A percentile compares a stretch with the other conserved stretches of the same genome.
Conservation (phyloP, 2,888 invertebrate species). For the Oxyteleia sp. region DNA sequence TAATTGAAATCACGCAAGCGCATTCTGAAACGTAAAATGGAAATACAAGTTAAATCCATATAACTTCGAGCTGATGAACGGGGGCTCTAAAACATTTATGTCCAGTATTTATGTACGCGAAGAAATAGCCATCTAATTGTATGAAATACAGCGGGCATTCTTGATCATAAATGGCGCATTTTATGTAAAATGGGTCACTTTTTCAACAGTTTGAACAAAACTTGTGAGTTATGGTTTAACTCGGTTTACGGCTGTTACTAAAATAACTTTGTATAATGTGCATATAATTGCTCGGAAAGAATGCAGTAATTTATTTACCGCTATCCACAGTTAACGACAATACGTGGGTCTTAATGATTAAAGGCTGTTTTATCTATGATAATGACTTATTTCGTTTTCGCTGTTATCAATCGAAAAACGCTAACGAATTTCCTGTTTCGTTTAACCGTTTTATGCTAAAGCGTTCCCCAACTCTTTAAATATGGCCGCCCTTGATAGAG, state of each 20-base stretch:
- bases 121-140: conserved; percentile 60
- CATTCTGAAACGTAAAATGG: conserved; percentile 22
- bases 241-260: conserved; percentile 57
- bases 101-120: conserved; percentile 57
- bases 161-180: conserved; percentile 59
- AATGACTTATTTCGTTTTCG: conserved; percentile 22
- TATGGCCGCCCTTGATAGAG: no score
- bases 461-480: no score
- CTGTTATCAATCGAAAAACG: neutral
- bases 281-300: conserved; percentile 55
- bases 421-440: conserved; percentile 1
- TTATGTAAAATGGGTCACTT: conserved; percentile 65
- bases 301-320: conserved; percentile 41
- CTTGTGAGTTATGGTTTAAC: conserved; percentile 49
- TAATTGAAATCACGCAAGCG: conserved; percentile 19
- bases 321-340: conserved; percentile 26
- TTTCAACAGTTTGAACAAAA: conserved; percentile 56
- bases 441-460: no score
- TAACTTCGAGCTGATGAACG: conserved; percentile 49
- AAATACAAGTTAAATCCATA: conserved; percentile 47
- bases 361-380: conserved; percentile 4
- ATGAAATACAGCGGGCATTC: conserved; percentile 43
- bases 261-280: conserved; percentile 54
- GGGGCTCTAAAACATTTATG: conserved; percentile 50
- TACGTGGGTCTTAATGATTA: conserved; percentile 19